Percentiles rank a stretch among this genome's conserved stretches.
These are phyloP conservation scores for Suillia variegata DNA, from an alignment of 2,888 invertebrate genomes.

Conservation along the genomic window DNA sequence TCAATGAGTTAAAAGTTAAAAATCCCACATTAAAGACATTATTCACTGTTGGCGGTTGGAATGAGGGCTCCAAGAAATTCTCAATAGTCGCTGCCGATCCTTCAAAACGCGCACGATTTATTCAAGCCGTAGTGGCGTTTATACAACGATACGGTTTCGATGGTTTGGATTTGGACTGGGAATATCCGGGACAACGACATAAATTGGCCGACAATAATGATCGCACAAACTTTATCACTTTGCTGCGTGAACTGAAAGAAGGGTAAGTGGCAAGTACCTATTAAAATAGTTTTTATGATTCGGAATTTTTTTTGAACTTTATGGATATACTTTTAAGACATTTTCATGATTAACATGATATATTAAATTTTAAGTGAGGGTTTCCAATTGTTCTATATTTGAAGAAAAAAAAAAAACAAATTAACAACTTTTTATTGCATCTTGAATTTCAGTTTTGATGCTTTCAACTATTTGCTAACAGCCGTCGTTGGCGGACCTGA, in stretches of 20 bases:
- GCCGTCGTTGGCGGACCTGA: constrained; percentile 68
- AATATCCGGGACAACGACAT: constrained; percentile 65
- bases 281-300: too few species aligned
- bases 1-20: constrained; percentile 55
- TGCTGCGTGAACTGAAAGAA: constrained; percentile 48
- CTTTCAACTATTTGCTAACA: constrained; percentile 63
- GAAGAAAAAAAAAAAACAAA: too few species aligned
- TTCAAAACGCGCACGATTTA: constrained; percentile 44
- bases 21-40: constrained; percentile 60
- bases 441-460: constrained; percentile 60
- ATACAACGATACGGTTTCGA: constrained; percentile 61
- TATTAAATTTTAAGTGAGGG: too few species aligned
- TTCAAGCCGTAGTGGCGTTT: constrained; percentile 45
- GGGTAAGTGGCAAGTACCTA: too few species aligned
- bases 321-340: too few species aligned
- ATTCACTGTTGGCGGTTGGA: constrained; percentile 62
- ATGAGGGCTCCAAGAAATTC: constrained; percentile 64
- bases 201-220: constrained; percentile 55
- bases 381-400: too few species aligned
- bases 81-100: constrained; percentile 60
- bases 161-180: constrained; percentile 69
- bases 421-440: background rate
- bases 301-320: too few species aligned
- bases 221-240: constrained; percentile 45
- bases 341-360: too few species aligned